phyloP scores from a whole-genome alignment of 2,797 vertebrate species.

The Pseudochromis fuscus region DNA sequence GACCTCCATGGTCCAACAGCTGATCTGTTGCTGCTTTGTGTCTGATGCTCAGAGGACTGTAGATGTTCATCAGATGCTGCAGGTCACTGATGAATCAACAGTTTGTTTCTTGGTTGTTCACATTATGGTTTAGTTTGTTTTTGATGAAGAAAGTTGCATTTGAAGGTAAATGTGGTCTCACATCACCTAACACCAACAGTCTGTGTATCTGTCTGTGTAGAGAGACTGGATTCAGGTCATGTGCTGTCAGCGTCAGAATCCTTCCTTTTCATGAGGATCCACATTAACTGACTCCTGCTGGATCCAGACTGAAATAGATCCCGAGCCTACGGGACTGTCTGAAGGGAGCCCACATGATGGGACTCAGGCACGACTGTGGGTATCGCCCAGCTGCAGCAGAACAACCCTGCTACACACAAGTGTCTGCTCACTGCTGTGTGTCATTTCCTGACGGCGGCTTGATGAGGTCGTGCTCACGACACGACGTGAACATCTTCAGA shows the following conservation, averaged over 20 bases:
- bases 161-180: no score
- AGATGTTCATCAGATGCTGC: no score
- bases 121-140: no score
- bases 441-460: not conserved
- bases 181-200: no score
- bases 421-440: not conserved
- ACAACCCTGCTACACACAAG: not conserved
- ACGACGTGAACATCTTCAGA: not conserved
- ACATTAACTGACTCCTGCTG: conserved; percentile 25
- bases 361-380: conserved; percentile 3
- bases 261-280: conserved; percentile 33
- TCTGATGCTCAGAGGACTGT: no score
- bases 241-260: not conserved
- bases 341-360: conserved; percentile 9
- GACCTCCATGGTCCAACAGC: no score
- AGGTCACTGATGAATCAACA: no score
- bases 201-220: no score
- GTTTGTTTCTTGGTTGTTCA: no score
- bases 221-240: not conserved
- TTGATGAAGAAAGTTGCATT: no score
- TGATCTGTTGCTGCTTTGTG: no score
- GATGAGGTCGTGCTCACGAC: not conserved
- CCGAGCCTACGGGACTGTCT: conserved; percentile 27
- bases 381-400: not conserved
- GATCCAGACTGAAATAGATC: conserved; percentile 44